Percentiles rank a stretch among this genome's conserved stretches.
phyloP scores from a whole-genome alignment of 2,113 vertebrate species.

The Progne subis region DNA sequence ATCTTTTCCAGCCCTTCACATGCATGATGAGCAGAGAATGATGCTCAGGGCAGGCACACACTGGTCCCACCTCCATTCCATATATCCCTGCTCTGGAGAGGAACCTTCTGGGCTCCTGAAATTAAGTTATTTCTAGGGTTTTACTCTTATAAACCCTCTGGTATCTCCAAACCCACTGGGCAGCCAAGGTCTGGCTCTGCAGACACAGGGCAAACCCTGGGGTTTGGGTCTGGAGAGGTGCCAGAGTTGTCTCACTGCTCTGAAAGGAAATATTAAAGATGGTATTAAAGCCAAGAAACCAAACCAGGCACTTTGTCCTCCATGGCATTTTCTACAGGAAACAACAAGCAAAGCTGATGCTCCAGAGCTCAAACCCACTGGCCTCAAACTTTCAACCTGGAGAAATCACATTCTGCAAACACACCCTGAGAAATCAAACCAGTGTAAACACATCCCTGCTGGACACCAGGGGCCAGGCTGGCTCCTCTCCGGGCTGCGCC shows the following conservation, averaged over 20 bases:
- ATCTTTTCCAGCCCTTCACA: not conserved
- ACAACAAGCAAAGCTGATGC: not conserved
- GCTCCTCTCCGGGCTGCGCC: not conserved
- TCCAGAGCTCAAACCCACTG: not conserved
- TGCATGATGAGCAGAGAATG: fast-evolving
- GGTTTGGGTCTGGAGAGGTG: not conserved
- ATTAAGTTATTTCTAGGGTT: not conserved
- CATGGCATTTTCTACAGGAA: not conserved
- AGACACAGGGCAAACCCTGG: not conserved
- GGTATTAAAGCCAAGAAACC: not conserved
- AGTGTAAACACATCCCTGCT: not conserved
- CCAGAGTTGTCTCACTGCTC: not conserved
- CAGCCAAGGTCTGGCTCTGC: not conserved
- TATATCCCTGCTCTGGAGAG: not conserved
- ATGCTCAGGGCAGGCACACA: not conserved
- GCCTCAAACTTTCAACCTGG: not conserved
- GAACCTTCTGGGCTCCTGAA: not conserved
- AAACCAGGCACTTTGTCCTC: not conserved
- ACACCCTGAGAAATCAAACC: not conserved
- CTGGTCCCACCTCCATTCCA: not conserved
- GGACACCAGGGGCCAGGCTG: not conserved
- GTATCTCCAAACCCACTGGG: not conserved
- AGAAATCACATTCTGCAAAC: not conserved
- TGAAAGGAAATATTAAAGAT: not conserved
- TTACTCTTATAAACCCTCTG: not conserved